Percentiles rank a stretch among this genome's conserved stretches.
These are phyloP conservation scores for Oscheius myriophilus DNA, from an alignment of 2,888 invertebrate species.

Conservation along the genomic window DNA sequence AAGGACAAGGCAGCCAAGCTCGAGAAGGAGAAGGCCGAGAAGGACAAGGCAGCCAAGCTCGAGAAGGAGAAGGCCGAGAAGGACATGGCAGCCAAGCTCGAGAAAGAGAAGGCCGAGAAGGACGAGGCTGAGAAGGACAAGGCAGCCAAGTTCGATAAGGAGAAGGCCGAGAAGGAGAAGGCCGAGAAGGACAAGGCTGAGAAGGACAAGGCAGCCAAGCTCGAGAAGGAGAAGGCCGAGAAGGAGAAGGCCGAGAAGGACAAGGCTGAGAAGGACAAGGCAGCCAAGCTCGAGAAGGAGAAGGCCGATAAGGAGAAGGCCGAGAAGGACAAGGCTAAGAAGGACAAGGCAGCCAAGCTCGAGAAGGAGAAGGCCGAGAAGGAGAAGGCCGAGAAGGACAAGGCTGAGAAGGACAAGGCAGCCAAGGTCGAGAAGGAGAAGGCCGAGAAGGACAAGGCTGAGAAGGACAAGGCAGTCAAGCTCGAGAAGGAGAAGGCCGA, in stretches of 20 bases:
- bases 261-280: conserved; percentile 9
- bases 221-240: conserved; percentile 9
- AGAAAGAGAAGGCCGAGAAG: conserved; percentile 3
- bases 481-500: conserved; percentile 8
- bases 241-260: conserved; percentile 8
- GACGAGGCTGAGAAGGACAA: conserved; percentile 18
- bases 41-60: conserved; percentile 10
- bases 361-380: conserved; percentile 12
- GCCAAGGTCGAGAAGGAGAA: conserved; percentile 10
- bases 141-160: not conserved
- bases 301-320: conserved; percentile 5
- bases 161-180: conserved; percentile 18
- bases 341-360: not conserved
- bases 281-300: conserved; percentile 16
- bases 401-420: conserved; percentile 12
- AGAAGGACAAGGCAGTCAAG: conserved; percentile 9
- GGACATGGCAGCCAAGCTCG: conserved; percentile 1
- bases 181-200: conserved; percentile 17
- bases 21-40: conserved; percentile 18
- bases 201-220: conserved; percentile 12
- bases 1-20: conserved; percentile 3
- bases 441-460: conserved; percentile 21
- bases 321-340: conserved; percentile 9
- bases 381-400: conserved; percentile 17
- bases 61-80: not conserved